phyloP scores from a whole-genome alignment of 2,113 vertebrate species.

The Callipepla squamata region DNA sequence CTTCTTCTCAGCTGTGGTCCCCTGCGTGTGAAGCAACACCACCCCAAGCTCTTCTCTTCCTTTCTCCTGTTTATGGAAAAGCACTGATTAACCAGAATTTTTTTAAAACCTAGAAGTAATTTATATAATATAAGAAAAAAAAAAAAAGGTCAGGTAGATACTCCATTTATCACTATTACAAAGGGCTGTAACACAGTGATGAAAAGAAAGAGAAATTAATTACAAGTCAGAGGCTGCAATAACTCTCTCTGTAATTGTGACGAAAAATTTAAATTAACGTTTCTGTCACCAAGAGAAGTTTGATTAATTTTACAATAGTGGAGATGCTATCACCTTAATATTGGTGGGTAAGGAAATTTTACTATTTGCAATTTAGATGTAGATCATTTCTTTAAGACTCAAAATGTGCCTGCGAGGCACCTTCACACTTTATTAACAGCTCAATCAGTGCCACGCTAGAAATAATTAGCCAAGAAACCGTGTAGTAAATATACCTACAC shows the following conservation, averaged over 20 bases:
- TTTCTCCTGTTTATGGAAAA: conserved; percentile 71
- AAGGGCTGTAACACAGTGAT: conserved; percentile 75
- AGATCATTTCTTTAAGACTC: conserved; percentile 78
- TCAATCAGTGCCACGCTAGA: conserved; percentile 80
- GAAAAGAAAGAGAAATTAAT: conserved; percentile 87
- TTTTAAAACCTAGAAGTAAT: conserved; percentile 69
- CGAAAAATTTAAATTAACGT: conserved; percentile 87
- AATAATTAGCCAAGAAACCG: conserved; percentile 78
- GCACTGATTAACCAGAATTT: conserved; percentile 71
- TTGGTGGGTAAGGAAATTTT: conserved; percentile 75
- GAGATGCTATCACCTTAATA: conserved; percentile 80
- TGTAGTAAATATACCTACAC: conserved; percentile 70
- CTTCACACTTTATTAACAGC: conserved; percentile 90
- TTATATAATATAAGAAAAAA: conserved; percentile 69
- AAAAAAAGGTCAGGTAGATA: conserved; percentile 74
- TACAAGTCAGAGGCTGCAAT: conserved; percentile 83
- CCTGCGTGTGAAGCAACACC: neutral
- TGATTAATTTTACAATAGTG: conserved; percentile 87
- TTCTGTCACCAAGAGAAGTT: conserved; percentile 82
- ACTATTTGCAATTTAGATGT: conserved; percentile 82
- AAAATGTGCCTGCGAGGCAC: conserved; percentile 79
- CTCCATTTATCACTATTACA: conserved; percentile 83
- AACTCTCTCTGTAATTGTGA: conserved; percentile 83
- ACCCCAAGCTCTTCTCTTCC: conserved; percentile 15
- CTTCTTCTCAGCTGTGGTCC: neutral